phyloP scores from a whole-genome alignment of 37 sponge, comb jelly and placozoan genomes.

The Petrosia ficiformis region DNA sequence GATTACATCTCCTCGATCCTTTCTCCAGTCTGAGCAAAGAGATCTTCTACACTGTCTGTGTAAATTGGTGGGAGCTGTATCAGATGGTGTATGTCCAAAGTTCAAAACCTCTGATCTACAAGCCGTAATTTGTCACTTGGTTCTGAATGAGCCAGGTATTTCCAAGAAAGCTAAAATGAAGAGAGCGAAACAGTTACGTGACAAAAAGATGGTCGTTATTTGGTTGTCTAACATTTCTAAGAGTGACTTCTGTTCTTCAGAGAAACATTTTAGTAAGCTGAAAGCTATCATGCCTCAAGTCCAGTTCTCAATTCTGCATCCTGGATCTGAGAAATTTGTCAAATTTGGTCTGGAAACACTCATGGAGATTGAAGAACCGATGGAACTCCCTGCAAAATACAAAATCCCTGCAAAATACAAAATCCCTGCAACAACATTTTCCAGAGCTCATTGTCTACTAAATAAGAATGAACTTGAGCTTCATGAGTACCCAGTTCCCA shows the following conservation, averaged over 20 bases:
- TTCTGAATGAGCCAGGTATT: neutral
- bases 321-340: slow-evolving; percentile 44
- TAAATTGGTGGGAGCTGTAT: neutral
- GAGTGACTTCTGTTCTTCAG: slow-evolving; percentile 6
- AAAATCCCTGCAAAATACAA: too few relatives aligned
- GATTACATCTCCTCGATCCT: neutral
- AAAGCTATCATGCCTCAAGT: slow-evolving; percentile 8
- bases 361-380: neutral
- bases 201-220: slow-evolving; percentile 28
- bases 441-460: slow-evolving; percentile 27
- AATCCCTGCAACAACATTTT: neutral
- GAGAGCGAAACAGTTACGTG: neutral
- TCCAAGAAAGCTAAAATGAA: neutral
- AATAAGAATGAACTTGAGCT: slow-evolving; percentile 18
- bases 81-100: neutral
- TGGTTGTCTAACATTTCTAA: slow-evolving; percentile 66
- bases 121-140: slow-evolving; percentile 1
- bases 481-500: slow-evolving; percentile 26
- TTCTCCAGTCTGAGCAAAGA: neutral
- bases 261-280: slow-evolving; percentile 15
- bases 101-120: slow-evolving; percentile 15
- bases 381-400: too few relatives aligned
- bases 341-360: slow-evolving; percentile 54
- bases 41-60: neutral
- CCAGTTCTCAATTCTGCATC: slow-evolving; percentile 36